Evolutionary conservation across 2,113 vertebrate genomes (phyloP).

Genomic region (Erythrocercus mccallii): DNA sequence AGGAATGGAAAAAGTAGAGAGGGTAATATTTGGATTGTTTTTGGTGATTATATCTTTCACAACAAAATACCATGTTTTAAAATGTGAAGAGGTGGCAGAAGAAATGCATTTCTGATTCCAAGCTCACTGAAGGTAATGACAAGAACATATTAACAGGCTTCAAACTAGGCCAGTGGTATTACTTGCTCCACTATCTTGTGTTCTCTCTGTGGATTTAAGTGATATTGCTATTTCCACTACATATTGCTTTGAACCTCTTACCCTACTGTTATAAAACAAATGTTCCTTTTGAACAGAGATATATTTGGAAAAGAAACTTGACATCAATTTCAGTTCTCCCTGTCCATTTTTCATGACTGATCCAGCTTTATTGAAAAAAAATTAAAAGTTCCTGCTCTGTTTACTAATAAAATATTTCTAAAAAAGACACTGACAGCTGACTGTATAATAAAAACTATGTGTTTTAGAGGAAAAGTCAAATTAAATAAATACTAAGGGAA

Average conservation of each 20-base stretch:
- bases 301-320: constrained; percentile 34
- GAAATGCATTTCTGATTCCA: background rate
- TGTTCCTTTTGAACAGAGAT: background rate
- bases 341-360: constrained; percentile 38
- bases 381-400: background rate
- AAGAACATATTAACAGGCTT: background rate
- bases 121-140: background rate
- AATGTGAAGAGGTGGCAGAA: background rate
- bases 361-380: constrained; percentile 41
- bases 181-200: background rate
- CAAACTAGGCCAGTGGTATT: background rate
- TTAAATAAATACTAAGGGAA: constrained; percentile 20
- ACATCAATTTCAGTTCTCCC: background rate
- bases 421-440: constrained; percentile 22
- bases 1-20: background rate
- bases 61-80: background rate
- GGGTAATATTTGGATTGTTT: background rate
- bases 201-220: background rate
- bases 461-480: constrained; percentile 20
- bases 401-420: constrained; percentile 43
- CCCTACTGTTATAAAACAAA: background rate
- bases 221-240: background rate
- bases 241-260: constrained; percentile 1
- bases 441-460: constrained; percentile 38
- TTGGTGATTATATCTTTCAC: background rate